These are phyloP conservation scores for Mus pahari DNA, from an alignment of 2,113 vertebrate species.

Conservation along the genomic window DNA sequence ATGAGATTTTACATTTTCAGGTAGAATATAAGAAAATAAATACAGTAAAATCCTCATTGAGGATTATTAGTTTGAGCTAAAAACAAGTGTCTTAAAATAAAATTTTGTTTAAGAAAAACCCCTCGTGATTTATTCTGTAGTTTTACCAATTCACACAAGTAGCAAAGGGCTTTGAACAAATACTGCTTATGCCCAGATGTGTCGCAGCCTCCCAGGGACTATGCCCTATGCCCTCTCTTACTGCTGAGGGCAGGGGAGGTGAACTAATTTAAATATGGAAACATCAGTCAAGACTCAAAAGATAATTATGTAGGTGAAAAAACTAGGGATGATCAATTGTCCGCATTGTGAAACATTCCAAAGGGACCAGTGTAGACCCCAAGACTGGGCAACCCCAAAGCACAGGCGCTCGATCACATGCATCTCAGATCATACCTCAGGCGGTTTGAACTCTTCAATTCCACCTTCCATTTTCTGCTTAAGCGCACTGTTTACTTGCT, in stretches of 20 bases:
- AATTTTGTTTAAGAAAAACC: slow-evolving; percentile 27
- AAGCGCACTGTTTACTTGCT: slow-evolving; percentile 98
- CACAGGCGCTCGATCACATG: background rate
- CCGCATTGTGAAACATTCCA: background rate
- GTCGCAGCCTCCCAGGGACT: background rate
- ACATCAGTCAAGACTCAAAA: slow-evolving; percentile 43
- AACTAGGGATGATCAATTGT: slow-evolving; percentile 29
- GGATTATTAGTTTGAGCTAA: slow-evolving; percentile 24
- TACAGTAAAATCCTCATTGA: slow-evolving; percentile 28
- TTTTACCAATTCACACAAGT: background rate
- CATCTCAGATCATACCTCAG: slow-evolving; percentile 90
- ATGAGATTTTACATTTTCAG: slow-evolving; percentile 49
- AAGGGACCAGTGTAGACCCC: background rate
- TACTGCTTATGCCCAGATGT: background rate
- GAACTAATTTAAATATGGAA: slow-evolving; percentile 31
- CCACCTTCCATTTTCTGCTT: slow-evolving; percentile 97
- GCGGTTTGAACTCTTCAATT: slow-evolving; percentile 94
- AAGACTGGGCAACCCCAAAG: background rate
- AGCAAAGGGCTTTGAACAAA: slow-evolving; percentile 1
- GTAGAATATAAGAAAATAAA: background rate
- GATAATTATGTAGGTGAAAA: background rate
- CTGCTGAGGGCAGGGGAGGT: slow-evolving; percentile 19
- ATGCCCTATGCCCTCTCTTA: background rate
- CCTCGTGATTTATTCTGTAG: background rate
- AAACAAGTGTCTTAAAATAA: slow-evolving; percentile 33